Percentiles rank a stretch among this genome's conserved stretches.
phyloP scores from a whole-genome alignment of 2,113 vertebrate species.

The Dasyprocta punctata region DNA sequence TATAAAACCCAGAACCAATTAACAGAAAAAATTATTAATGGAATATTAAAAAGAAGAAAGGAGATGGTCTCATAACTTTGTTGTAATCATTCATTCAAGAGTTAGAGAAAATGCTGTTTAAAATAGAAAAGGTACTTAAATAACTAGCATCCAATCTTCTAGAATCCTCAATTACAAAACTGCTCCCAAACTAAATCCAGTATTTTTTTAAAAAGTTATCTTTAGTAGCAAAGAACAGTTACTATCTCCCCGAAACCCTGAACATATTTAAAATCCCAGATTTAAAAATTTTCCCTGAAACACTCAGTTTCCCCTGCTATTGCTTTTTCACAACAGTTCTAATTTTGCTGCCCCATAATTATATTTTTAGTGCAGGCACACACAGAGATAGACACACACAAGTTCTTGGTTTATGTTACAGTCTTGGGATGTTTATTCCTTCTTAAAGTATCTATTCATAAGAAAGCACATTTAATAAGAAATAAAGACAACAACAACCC shows the following conservation, averaged over 20 bases:
- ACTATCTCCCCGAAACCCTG: neutral
- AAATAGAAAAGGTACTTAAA: neutral
- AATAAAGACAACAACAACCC: neutral
- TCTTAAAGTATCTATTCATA: neutral
- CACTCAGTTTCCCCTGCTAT: neutral
- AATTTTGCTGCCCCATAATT: neutral
- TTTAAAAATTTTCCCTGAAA: slow-evolving; percentile 39
- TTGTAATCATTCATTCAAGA: neutral
- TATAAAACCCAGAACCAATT: slow-evolving; percentile 29
- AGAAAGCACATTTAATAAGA: slow-evolving; percentile 4
- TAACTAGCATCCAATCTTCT: neutral
- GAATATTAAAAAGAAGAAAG: neutral
- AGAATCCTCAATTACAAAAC: slow-evolving; percentile 1
- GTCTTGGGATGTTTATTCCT: neutral
- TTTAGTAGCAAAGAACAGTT: neutral
- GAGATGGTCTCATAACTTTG: neutral
- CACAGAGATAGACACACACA: neutral
- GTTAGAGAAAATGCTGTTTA: neutral
- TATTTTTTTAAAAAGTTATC: neutral
- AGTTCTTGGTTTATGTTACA: neutral
- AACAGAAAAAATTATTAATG: slow-evolving; percentile 25
- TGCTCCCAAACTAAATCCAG: slow-evolving; percentile 8
- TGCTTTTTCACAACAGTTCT: slow-evolving; percentile 27
- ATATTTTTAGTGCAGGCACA: neutral
- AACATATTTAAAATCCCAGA: neutral